Evolutionary conservation across 2,113 vertebrate species (phyloP), one percentile per base, ranked within the genome.

Genomic region (Albula glossodonta): DNA sequence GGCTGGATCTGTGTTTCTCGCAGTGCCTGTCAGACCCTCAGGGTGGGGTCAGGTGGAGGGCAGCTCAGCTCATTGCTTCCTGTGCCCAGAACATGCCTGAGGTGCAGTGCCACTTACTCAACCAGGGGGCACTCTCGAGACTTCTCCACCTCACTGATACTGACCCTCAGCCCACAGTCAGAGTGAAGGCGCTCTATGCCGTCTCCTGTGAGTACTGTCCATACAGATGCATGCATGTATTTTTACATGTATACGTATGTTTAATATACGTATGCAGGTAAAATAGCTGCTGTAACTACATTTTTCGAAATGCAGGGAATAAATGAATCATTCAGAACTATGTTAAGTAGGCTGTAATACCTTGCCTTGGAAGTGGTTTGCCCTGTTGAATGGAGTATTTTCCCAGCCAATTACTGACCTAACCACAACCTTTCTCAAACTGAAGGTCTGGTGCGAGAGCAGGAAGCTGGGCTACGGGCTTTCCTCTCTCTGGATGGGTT

Each of bases 61-160:
- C 96, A 0, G 97, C 97, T 0, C 93, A 97, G 88, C 95, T 98
- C 15, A 92, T 98, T 0, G 97, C 96, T 77, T 95, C 94, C 0
- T 97, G 97, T 88, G 95, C 96, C 86, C 97, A 98, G 94, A 98
- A 98, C 3, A 96, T 97, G 93, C 96, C 96, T 0, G 95, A 95
- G 90, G 96, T 98, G 81, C 97, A 98, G 93, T 93, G 94, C 88
- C 92, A 96, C 90, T 90, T 97, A 83, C 93, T 98, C 13, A 89
- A 91, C 7, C 94, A 95, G 0, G 96, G 95, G 1, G 94, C 94
- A 0, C 92, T 98, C 56, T 92, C 92, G 13, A 97, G 94, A 88
- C 92, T 98, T 52, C 93, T 98, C 48, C 92, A 96, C 84, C 94
- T 97, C 60, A 94, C 96, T 0, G 96, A 98, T 86, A 92, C 94